Evolutionary conservation across 2,113 vertebrate species (phyloP), one percentile per base, ranked within the genome.

Genomic region (Progne subis): DNA sequence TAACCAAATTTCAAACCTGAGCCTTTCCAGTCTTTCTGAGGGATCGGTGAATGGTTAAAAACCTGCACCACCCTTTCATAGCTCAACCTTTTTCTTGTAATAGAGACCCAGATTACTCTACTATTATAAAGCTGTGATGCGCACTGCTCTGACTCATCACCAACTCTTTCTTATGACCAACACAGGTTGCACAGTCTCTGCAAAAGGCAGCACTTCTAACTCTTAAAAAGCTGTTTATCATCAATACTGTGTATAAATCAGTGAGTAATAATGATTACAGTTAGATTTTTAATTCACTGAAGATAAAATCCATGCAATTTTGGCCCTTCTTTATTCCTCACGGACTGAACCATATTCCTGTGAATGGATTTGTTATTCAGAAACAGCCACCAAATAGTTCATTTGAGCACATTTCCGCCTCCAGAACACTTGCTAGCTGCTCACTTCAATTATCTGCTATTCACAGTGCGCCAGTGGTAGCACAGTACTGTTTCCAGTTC

Each of bases 371-470:
- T 92, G 64, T 94, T 97, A 83, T 81, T 86, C 82, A 96, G 93
- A 88, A 88, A 81, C 82, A 96, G 81, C 49, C 50, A 14, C 78
- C 85, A 90, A 82, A 95, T 81, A 94, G 75, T 92, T 95, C 93
- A 70, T 81, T 55, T 60, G 92, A 94, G 88, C 92, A 88, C 56
- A 94, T 90, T 95, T 95, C 93, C 41, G 9, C 94, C 93, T 88
- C 88, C 94, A 97, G 90, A 97, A 95, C 92, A 88, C 82, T 96
- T 83, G 76, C 1, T 60, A 96, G 86, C 72, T 90, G 82, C 95
- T 97, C 93, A 81, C 92, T 97, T 96, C 85, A 94, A 94, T 96
- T 95, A 96, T 86, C 92, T 71, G 77, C 90, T 96, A 94, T 94
- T 96, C 95, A 96, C 83, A 86, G 56, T 34, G 76, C 0, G 0